Evolutionary conservation across 2,797 vertebrate genomes (phyloP), one percentile per base, ranked within the genome.

Genomic region (Heliangelus exortis): DNA sequence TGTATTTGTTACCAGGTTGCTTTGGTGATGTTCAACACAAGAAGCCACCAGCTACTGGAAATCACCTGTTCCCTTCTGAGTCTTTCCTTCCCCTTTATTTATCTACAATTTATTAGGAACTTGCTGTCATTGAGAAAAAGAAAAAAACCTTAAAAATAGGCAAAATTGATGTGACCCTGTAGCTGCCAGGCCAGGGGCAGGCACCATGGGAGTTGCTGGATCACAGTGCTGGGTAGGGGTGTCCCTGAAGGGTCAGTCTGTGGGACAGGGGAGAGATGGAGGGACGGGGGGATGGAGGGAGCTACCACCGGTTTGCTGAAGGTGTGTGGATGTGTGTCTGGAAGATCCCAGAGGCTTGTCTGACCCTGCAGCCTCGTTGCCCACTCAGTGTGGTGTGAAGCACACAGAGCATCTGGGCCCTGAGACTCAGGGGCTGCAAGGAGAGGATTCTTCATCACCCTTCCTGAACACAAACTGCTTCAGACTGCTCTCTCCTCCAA

Each of bases 281-380:
- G 29, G 28, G 29, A 55, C 65, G 12, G n/a, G 23, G 51, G 39
- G 54, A 50, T n/a, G 47, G 48, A 19, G 21, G 55, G 89, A 86
- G n/a, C n/a, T 2, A 3, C 43, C 18, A 6, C 26, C 0, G 3
- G 15, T 17, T 57, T 68, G 74, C 71, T 0, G 1, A 48, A 48
- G 16, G 29, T 0, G 1, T 0, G 0, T 39, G 17, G 26, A 12
- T 43, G 26, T 41, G 33, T 15, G n/a, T 36, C 63, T 90, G 84
- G 36, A 75, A 79, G 58, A 84, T 57, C 58, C 36, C 3, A 1
- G 74, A 28, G 78, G 12, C 62, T 48, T 0, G 0, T 29, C 15
- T 61, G 63, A 36, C 31, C 43, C 25, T 2, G 3, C 62, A 72
- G 74, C 62, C 51, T 0, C 0, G 51, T 15, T 80, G 7, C 15